Conservation (phyloP, 2,888 invertebrate species). For the Apodemia mormo region DNA sequence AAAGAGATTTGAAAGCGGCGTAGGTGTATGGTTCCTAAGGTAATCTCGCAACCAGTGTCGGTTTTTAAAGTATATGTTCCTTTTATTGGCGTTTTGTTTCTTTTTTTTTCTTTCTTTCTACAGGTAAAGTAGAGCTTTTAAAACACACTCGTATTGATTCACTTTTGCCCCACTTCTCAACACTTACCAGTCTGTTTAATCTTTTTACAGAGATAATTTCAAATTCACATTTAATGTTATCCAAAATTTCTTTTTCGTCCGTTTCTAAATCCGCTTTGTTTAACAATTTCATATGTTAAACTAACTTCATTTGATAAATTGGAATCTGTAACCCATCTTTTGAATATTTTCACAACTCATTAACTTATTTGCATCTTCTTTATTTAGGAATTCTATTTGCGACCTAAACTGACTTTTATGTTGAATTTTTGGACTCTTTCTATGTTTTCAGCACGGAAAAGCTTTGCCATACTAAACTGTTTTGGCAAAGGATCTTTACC, state of each 20-base stretch:
- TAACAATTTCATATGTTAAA: neutral
- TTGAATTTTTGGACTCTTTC: constrained; percentile 31
- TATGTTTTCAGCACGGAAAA: constrained; percentile 34
- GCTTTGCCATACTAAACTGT: constrained; percentile 36
- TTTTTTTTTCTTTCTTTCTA: too few species aligned
- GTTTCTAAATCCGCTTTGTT: neutral
- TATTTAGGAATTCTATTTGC: constrained; percentile 26
- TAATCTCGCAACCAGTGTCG: too few species aligned
- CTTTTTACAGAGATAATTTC: neutral
- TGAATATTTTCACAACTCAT: neutral
- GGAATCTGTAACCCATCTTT: neutral
- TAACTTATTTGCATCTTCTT: constrained; percentile 2
- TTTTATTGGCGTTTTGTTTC: too few species aligned
- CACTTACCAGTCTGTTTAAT: neutral
- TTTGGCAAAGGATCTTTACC: constrained; percentile 28
- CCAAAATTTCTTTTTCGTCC: neutral
- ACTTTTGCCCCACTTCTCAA: neutral
- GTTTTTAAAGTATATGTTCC: too few species aligned
- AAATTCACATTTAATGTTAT: neutral
- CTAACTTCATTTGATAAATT: neutral
- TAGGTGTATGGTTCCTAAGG: too few species aligned
- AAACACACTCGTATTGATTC: neutral
- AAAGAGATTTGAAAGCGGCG: too few species aligned
- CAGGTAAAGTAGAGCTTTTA: neutral
- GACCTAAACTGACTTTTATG: constrained; percentile 33